Evolutionary conservation across 2,113 vertebrate species (phyloP), one percentile per base, ranked within the genome.

Genomic region (Alouatta palliata): DNA sequence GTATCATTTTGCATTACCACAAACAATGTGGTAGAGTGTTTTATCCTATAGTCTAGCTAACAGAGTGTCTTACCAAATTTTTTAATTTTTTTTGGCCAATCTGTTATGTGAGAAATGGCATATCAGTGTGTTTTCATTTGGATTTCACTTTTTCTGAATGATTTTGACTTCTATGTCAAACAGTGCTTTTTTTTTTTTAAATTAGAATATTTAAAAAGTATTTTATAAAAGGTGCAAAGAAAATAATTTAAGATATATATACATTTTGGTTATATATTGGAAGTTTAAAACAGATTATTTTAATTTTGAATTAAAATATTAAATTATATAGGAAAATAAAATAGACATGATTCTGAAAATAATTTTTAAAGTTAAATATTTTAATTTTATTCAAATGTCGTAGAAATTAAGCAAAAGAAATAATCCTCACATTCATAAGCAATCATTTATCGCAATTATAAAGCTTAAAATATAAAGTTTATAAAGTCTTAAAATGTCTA

Each of bases 341-440:
- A 43, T 43, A 80, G 21, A 64, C 49, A 64, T 52, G 27, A 64
- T 47, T 77, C 37, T 88, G 37, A 94, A 94, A 96, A 66, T 88
- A 85, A 61, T 47, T 61, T 86, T 21, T 68, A 3, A 75, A 91
- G 8, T 90, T 94, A 94, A 95, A 58, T 73, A 73, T 83, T 92
- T 83, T 5, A 20, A 52, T 79, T 79, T 89, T 81, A 64, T 90
- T 66, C 14, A 85, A 19, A 79, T 75, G 13, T 64, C 19, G 40
- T 23, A 84, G 16, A 95, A 94, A 93, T 3, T 9, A 20, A 90
- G 32, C 8, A 87, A 91, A 87, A 88, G 27, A 77, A 93, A 91
- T 52, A 77, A 96, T 83, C 19, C 27, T 76, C 8, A 82, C 5
- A 30, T 71, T 81, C 25, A 70, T 70, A 85, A 83, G 6, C 27